Evolutionary conservation across 1,140 invertebrate species (phyloP).

Genomic region (Oppia nitens): DNA sequence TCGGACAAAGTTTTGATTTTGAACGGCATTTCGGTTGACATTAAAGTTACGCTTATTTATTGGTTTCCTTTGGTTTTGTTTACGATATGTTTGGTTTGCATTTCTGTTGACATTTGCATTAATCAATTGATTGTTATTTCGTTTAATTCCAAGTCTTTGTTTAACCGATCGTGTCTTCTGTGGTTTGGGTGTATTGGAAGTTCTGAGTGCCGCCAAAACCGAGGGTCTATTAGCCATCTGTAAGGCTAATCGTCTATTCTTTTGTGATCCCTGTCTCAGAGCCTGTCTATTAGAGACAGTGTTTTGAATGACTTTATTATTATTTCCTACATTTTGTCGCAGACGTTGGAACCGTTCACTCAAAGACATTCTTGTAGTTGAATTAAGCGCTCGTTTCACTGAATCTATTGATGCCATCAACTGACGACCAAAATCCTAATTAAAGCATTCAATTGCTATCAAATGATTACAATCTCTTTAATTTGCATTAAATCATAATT

Average conservation of each 20-base stretch:
- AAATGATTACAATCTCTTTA: not conserved
- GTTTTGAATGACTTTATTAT: conserved; percentile 25
- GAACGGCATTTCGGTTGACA: not conserved
- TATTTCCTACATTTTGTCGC: conserved; percentile 2
- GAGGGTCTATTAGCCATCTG: conserved; percentile 36
- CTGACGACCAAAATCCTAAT: not conserved
- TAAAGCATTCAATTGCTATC: not conserved
- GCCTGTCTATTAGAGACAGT: conserved; percentile 7
- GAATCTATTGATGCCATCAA: not conserved
- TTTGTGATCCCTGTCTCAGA: conserved; percentile 26
- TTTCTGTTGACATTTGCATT: not conserved
- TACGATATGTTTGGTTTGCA: not conserved
- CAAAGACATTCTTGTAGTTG: conserved; percentile 17
- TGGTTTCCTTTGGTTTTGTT: not conserved
- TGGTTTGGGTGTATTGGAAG: conserved; percentile 23
- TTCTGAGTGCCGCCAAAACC: conserved; percentile 31
- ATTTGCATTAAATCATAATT: not conserved
- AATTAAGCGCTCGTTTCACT: not conserved
- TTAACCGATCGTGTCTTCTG: not conserved
- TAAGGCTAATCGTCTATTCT: conserved; percentile 33
- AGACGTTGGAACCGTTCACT: conserved; percentile 18
- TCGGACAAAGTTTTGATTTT: not conserved
- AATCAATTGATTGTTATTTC: not conserved
- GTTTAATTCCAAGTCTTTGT: not conserved
- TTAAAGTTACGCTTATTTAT: not conserved